Base-by-base conservation (phyloP, 2,888 invertebrate species). In the Luperina testacea region DNA sequence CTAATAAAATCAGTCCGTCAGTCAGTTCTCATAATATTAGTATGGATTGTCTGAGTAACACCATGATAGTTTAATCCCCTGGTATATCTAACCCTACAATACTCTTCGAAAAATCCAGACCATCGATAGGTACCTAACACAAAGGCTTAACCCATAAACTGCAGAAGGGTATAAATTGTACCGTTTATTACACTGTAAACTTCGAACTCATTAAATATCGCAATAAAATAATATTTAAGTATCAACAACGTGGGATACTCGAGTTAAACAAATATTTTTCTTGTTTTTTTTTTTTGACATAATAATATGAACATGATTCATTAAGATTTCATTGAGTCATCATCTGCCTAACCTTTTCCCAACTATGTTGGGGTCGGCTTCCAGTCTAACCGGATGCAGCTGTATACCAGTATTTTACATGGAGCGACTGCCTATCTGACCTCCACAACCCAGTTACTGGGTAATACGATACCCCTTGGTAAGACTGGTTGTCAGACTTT, bases 171-270 rank as follows among this genome's bases (percentile, higher is more conserved):
- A 89, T 89, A 90, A 91, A 90, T 87, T 86, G 84, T 87, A 83
- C 89, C 90, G 84, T 85, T 85, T 85, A 85, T 85, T 85, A 83
- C 85, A 77, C 87, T 80, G 84, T 85, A 86, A 85, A 94, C 89
- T 91, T 90, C 91, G 91, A 91, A 92, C 92, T 94, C 94, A 94
- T 96, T 95, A 95, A 93, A 92, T 93, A 91, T 89, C 82, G 86
- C 91, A 90, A 94, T 96, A 95, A 96, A 95, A 93, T 92, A 92
- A 85, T 90, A 86, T 90, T 92, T 89, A 89, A 88, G 88, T 81
- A 80, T 80, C 82, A 87, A 72, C 88, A 87, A 90, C 89, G 91
- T 91, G 88, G 90, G 90, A 91, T 91, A 90, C 73, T 85, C 74
- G 59, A 61, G 73, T 83, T 89, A 82, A 84, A 89, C 80, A 89